phyloP scores from a whole-genome alignment of 2,797 vertebrate species.

The Triplophysa yarkandensis region DNA sequence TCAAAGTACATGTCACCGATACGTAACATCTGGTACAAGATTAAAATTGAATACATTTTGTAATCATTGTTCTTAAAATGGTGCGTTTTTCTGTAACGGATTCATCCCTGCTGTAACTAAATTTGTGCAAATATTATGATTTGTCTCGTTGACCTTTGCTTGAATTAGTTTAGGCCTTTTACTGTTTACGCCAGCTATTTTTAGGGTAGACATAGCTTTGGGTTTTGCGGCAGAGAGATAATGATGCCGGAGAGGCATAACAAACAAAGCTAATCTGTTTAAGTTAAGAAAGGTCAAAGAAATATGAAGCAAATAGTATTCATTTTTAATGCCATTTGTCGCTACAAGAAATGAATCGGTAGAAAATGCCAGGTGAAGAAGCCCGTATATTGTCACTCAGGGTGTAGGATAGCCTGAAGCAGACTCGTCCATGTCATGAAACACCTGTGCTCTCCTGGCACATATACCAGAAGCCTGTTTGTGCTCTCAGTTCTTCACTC shows the following conservation, averaged over 20 bases:
- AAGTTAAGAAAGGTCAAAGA: neutral
- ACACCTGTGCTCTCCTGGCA: conserved; percentile 32
- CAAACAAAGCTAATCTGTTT: conserved; percentile 13
- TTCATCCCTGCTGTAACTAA: neutral
- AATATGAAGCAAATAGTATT: neutral
- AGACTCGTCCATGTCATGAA: conserved; percentile 4
- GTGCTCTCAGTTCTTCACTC: neutral
- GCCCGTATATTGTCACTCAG: neutral
- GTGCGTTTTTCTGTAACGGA: neutral
- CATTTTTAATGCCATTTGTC: conserved; percentile 11
- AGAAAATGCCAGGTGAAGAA: neutral
- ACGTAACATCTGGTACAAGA: too few relatives aligned
- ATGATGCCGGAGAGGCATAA: neutral
- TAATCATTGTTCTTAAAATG: too few relatives aligned
- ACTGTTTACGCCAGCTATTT: conserved; percentile 1
- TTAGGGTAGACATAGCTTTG: neutral
- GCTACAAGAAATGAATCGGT: neutral
- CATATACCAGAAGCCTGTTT: neutral
- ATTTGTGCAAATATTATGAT: neutral
- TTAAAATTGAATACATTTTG: too few relatives aligned
- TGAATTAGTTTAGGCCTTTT: conserved; percentile 1
- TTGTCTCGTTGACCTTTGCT: neutral
- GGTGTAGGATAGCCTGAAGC: conserved; percentile 7
- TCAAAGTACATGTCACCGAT: too few relatives aligned
- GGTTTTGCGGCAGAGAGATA: neutral